Evolutionary conservation across 2,888 invertebrate genomes (phyloP).

Genomic region (Stenodema calcarata): DNA sequence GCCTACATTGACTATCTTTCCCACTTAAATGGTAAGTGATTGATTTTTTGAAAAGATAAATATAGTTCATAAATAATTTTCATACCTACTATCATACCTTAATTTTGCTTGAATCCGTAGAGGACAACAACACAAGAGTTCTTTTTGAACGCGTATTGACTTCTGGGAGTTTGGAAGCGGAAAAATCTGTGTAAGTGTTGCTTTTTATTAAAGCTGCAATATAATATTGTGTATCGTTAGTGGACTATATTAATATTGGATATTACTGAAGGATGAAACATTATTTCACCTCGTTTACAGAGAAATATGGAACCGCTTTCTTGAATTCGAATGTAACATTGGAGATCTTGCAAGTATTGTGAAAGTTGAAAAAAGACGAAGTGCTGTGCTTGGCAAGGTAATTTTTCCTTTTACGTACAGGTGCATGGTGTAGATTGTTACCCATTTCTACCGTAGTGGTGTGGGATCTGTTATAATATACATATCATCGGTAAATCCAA

Average conservation of each 20-base stretch:
- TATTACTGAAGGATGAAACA: background rate
- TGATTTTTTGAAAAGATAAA: too few species aligned
- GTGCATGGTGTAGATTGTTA: too few species aligned
- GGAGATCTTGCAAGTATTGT: conserved; percentile 96
- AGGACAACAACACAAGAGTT: conserved; percentile 99
- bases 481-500: too few species aligned
- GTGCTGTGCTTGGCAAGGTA: conserved; percentile 89
- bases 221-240: background rate
- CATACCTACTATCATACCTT: too few species aligned
- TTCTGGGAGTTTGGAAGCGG: conserved; percentile 86
- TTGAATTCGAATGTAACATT: conserved; percentile 98
- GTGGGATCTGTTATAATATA: too few species aligned
- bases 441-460: too few species aligned
- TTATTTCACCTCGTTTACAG: conserved; percentile 62
- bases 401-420: too few species aligned
- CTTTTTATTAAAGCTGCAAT: background rate
- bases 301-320: conserved; percentile 97
- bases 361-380: conserved; percentile 93
- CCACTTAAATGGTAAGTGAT: conserved; percentile 83
- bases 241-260: background rate
- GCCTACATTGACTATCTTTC: conserved; percentile 97
- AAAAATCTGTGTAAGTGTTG: conserved; percentile 80
- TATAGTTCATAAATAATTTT: too few species aligned
- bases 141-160: conserved; percentile 95
- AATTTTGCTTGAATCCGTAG: conserved; percentile 71